Percentiles rank a stretch among this genome's conserved stretches.
phyloP scores from a whole-genome alignment of 2,113 vertebrate species.

The Rhinolophus sinicus region DNA sequence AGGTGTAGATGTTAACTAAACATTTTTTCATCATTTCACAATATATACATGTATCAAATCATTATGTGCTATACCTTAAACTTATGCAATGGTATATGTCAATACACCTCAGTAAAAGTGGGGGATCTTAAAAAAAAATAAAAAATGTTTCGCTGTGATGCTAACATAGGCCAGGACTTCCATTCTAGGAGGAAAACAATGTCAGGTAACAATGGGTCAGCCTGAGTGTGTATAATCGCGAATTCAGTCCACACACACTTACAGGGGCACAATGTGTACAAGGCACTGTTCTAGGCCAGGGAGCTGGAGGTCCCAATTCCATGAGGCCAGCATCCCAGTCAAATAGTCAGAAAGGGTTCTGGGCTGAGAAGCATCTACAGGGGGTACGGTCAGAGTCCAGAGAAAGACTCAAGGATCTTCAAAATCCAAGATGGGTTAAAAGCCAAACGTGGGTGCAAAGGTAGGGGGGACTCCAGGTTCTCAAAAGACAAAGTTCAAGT shows the following conservation, averaged over 20 bases:
- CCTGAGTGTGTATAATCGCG: neutral
- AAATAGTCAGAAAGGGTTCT: neutral
- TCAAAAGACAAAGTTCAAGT: neutral
- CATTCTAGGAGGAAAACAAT: neutral
- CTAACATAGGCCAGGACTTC: neutral
- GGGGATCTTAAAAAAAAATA: neutral
- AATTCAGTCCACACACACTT: neutral
- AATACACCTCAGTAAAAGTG: neutral
- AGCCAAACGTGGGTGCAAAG: neutral
- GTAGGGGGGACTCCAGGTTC: neutral
- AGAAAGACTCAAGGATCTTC: neutral
- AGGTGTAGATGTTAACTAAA: neutral
- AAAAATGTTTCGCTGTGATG: neutral
- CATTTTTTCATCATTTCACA: neutral
- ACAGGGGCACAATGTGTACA: neutral
- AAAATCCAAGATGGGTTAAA: neutral
- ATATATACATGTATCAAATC: neutral
- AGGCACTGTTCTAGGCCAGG: neutral
- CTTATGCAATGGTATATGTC: neutral
- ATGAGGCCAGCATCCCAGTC: neutral
- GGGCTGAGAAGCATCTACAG: neutral
- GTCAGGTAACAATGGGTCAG: neutral
- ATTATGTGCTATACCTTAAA: neutral
- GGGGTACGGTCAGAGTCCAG: neutral
- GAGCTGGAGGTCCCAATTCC: neutral